phyloP scores from a whole-genome alignment of 2,888 invertebrate species.

The Lepidonotus clava region DNA sequence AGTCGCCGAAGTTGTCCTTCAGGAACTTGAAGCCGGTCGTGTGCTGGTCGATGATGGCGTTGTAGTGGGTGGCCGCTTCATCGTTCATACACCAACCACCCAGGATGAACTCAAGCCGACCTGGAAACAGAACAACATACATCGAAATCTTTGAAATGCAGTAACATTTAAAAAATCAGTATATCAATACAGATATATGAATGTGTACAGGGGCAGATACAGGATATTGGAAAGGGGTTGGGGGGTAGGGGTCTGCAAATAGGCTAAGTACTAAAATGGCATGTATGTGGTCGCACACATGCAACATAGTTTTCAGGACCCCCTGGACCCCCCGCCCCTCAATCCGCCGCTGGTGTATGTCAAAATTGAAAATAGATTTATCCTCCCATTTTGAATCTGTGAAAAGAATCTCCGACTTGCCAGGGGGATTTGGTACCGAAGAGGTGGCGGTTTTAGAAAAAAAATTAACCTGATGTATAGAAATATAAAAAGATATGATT shows the following conservation, averaged over 20 bases:
- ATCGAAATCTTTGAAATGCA: background rate
- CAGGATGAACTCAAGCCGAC: slow-evolving; percentile 81
- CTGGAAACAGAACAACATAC: slow-evolving; percentile 65
- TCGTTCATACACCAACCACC: slow-evolving; percentile 84
- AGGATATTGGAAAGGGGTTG: too few species aligned
- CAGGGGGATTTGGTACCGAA: too few species aligned
- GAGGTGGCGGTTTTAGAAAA: background rate
- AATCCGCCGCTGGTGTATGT: too few species aligned
- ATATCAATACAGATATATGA: background rate
- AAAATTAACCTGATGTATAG: background rate
- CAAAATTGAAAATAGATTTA: too few species aligned
- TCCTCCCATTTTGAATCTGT: too few species aligned
- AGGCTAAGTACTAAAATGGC: too few species aligned
- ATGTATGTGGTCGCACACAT: too few species aligned
- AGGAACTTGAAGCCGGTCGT: slow-evolving; percentile 82
- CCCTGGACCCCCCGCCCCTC: too few species aligned
- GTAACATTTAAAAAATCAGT: background rate
- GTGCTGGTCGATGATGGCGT: slow-evolving; percentile 83
- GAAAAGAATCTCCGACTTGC: too few species aligned
- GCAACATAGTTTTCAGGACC: too few species aligned
- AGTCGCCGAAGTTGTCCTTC: slow-evolving; percentile 81
- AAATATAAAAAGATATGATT: background rate
- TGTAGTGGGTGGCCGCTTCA: slow-evolving; percentile 83
- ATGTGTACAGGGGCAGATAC: too few species aligned
- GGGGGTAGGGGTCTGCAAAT: too few species aligned